Conservation (phyloP, 2,888 invertebrate species). For the Petrophora chlorosata region DNA sequence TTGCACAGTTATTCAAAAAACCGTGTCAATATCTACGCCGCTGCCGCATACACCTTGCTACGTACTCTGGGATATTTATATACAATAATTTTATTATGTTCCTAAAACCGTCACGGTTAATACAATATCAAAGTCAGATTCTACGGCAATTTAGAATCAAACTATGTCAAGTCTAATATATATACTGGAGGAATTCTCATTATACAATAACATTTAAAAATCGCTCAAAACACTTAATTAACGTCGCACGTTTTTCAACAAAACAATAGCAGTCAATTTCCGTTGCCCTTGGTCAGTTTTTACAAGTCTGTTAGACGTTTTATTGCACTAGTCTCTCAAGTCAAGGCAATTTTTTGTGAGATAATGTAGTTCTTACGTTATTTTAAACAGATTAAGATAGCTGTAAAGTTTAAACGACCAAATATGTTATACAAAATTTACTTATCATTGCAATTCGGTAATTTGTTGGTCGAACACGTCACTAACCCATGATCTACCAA, state of each 20-base stretch:
- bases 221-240: slow-evolving; percentile 6
- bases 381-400: too few species aligned
- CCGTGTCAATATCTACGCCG: too few species aligned
- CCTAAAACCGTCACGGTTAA: too few species aligned
- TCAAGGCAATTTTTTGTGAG: slow-evolving; percentile 15
- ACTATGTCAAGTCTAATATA: slow-evolving; percentile 10
- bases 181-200: neutral
- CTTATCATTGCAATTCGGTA: too few species aligned
- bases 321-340: slow-evolving; percentile 17
- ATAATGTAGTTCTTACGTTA: slow-evolving; percentile 3
- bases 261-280: slow-evolving; percentile 22
- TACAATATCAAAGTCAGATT: neutral
- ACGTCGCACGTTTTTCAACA: slow-evolving; percentile 1
- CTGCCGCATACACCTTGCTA: too few species aligned
- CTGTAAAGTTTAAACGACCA: slow-evolving; percentile 2
- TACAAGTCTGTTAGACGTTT: slow-evolving; percentile 18
- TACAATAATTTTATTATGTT: too few species aligned
- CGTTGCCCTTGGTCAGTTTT: slow-evolving; percentile 30
- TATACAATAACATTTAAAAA: slow-evolving; percentile 10
- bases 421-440: neutral
- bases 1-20: too few species aligned
- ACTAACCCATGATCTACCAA: too few species aligned
- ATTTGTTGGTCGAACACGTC: neutral
- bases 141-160: slow-evolving; percentile 5
- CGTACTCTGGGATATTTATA: too few species aligned